Evolutionary conservation across 1,140 invertebrate species (phyloP), one percentile per base, ranked within the genome.

Genomic region (Tribolium castaneum): DNA sequence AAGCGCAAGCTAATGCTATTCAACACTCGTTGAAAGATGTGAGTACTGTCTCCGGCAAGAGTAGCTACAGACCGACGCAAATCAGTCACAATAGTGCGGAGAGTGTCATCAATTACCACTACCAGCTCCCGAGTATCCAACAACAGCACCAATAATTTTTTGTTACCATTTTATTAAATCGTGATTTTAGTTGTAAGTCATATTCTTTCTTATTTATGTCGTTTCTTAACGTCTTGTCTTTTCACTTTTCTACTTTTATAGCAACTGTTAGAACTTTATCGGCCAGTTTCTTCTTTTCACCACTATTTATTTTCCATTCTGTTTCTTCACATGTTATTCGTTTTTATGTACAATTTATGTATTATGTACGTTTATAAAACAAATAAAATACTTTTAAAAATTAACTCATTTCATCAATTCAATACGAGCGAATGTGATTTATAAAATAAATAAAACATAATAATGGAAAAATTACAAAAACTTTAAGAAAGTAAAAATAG

Each of bases 1-100:
- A 75, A 73, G 34, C 70, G 9, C 72, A 78, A 73, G 66, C 49
- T 56, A 62, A 77, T 25, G 66, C 70, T 45, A 77, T 70, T 77
- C 66, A 76, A 22, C 59, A 66, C 10, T 35, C 25, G 10, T 16
- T 35, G 30, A 66, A 66, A 14, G 59, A 66, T n/a, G 59, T 59
- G 14, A 35, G 25, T 66, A 16, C 59, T 66, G 59, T 22, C 30
- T 1, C n/a, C 22, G 54, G 54, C 10, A 59, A 59, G 59, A 66
- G 30, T 34, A 35, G 59, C n/a, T 66, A 66, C 30, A 66, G 59
- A 30, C 59, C 59, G 59, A 35, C 59, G 59, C 59, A 66, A 66
- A 66, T 30, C 25, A 25, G 34, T n/a, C 59, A 66, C 19, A 66
- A 66, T 35, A 66, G 59, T 30, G 59, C 59, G 25, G 59, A 66